Percentiles rank a stretch among this genome's conserved stretches.
phyloP scores from a whole-genome alignment of 2,888 invertebrate species.

The Dendrolimus houi region DNA sequence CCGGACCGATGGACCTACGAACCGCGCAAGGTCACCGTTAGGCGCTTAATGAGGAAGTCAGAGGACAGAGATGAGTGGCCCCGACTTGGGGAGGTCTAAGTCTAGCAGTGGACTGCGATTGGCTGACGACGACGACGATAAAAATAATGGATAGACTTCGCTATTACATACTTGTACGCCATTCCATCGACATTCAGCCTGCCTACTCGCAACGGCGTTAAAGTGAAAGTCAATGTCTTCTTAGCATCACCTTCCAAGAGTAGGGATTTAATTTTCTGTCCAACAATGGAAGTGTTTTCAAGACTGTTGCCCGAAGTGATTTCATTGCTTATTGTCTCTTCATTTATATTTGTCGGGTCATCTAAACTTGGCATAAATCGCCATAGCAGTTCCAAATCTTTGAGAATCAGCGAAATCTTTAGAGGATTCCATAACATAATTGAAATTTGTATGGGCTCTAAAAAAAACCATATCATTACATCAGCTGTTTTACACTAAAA shows the following conservation, averaged over 20 bases:
- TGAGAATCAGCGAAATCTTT: constrained; percentile 81
- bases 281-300: constrained; percentile 66
- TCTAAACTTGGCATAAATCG: constrained; percentile 58
- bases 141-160: no score
- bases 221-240: constrained; percentile 80
- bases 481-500: no score
- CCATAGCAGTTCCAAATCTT: constrained; percentile 85
- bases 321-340: constrained; percentile 42
- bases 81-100: no score
- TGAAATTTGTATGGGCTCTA: constrained; percentile 88
- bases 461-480: constrained; percentile 7
- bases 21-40: no score
- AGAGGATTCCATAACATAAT: constrained; percentile 86
- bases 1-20: no score
- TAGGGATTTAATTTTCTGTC: constrained; percentile 73
- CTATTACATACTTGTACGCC: constrained; percentile 74
- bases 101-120: no score
- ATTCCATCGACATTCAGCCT: constrained; percentile 84
- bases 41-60: no score
- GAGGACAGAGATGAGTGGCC: no score
- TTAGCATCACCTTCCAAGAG: constrained; percentile 76
- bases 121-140: no score
- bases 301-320: constrained; percentile 37
- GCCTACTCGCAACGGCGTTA: constrained; percentile 86
- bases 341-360: constrained; percentile 27